Evolutionary conservation across 2,888 invertebrate species (phyloP), one percentile per base, ranked within the genome.

Genomic region (Acronicta alni): DNA sequence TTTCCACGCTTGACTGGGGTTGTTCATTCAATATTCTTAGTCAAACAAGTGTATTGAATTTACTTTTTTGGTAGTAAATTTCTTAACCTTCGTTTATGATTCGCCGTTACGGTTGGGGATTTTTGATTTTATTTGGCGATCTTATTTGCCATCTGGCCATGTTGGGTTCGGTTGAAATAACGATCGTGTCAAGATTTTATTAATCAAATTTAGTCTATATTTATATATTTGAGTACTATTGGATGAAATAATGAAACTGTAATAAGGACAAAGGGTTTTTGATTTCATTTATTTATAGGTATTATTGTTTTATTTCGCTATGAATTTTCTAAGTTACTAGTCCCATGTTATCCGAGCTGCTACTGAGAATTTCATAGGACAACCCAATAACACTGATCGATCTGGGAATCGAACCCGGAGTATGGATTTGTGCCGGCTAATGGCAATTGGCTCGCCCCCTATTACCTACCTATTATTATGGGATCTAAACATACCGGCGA

Each of bases 1-100:
- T 90, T 89, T 86, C 77, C 81, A 84, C 79, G 85, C 67, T 73
- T 75, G 75, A 76, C 81, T 80, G 77, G 73, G 72, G 75, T 75
- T 78, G 69, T 76, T 75, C 75, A 65, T 78, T 76, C 80, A 72
- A 83, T 83, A 82, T 80, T 76, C 73, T 71, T 69, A 71, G 74
- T 70, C 72, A 74, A 75, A 77, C 67, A 74, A 77, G 65, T 77
- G 79, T 78, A 75, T 72, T 73, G 68, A 75, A 66, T 70, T 73
- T 72, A 69, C 64, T 70, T 75, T 70, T 75, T 66, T 57, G 52
- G 64, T 56, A 47, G 46, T 61, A 59, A 59, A 68, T 72, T 73
- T 69, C 47, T 56, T 55, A 58, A 73, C 47, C 65, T 60, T 44
- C 42, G 20, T 55, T 73, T 57, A 73, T 59, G 64, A 63, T 58